Conservation (phyloP, 2,113 vertebrate species). For the Pteruthius melanotis region DNA sequence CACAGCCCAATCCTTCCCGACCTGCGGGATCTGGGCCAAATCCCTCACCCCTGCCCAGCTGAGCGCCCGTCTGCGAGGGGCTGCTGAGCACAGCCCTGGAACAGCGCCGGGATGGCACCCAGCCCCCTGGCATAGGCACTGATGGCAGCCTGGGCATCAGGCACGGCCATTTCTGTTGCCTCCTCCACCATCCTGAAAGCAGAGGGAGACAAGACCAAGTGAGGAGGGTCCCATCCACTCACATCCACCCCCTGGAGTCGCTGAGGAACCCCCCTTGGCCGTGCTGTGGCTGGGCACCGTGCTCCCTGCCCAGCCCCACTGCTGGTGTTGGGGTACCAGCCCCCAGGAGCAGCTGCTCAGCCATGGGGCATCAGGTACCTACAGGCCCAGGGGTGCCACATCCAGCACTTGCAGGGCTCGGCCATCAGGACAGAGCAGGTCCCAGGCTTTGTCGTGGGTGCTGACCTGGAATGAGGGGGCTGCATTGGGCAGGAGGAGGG, state of each 20-base stretch:
- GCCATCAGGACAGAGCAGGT: conserved; percentile 68
- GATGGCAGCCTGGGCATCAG: conserved; percentile 15
- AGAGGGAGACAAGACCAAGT: neutral
- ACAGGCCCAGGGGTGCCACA: conserved; percentile 78
- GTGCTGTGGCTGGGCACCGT: neutral
- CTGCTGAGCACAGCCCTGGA: neutral
- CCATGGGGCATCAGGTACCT: neutral
- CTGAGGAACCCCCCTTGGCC: neutral
- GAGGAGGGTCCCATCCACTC: neutral
- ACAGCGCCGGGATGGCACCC: neutral
- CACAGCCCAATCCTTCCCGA: fast-evolving
- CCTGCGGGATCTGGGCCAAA: fast-evolving
- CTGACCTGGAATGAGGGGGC: conserved; percentile 68
- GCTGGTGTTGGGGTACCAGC: neutral
- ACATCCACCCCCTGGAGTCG: neutral
- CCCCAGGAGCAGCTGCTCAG: neutral
- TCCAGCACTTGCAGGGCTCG: conserved; percentile 64
- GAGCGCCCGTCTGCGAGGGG: fast-evolving
- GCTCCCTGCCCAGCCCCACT: neutral
- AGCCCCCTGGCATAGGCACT: neutral
- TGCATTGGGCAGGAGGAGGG: neutral
- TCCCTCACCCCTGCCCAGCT: neutral
- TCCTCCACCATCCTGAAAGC: conserved; percentile 26
- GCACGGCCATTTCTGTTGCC: neutral
- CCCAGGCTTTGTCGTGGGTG: conserved; percentile 62